Conservation (phyloP, 2,797 vertebrate genomes). For the Melanotaenia parkinsoni region DNA sequence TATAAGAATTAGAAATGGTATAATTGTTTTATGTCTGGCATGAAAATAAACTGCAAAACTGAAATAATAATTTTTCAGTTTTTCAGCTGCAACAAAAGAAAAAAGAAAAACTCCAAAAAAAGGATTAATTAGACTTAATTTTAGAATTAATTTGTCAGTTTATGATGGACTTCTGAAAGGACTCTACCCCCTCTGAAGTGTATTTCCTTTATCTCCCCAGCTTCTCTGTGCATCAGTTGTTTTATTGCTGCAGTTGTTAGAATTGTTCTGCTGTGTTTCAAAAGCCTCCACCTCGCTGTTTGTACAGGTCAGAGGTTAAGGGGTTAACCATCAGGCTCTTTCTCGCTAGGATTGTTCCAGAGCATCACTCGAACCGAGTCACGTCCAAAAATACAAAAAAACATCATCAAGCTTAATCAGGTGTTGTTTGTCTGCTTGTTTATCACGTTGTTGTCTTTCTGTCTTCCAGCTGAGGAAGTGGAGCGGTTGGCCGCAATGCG, state of each 20-base stretch:
- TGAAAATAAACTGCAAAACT: not conserved
- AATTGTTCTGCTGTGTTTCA: not conserved
- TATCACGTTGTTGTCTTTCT: conserved; percentile 28
- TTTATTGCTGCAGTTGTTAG: not conserved
- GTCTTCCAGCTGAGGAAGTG: conserved; percentile 90
- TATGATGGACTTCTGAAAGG: not conserved
- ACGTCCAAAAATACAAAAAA: not conserved
- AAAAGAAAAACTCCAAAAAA: too few relatives aligned
- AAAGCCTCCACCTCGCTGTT: not conserved
- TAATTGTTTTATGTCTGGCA: not conserved
- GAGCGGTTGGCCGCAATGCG: conserved; percentile 97
- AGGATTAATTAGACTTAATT: too few relatives aligned
- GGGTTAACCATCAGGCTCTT: not conserved
- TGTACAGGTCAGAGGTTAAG: not conserved
- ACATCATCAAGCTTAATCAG: not conserved
- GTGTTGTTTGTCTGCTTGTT: conserved; percentile 18
- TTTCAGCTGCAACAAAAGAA: not conserved
- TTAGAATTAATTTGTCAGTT: not conserved
- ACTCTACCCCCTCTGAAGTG: not conserved
- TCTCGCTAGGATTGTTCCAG: too few relatives aligned
- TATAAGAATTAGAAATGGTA: not conserved
- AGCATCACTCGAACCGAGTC: too few relatives aligned
- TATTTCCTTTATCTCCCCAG: not conserved
- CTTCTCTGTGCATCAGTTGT: not conserved
- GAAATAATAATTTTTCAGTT: not conserved